Conservation (phyloP, 23 tunicate species). For the Ascidia mentula region DNA sequence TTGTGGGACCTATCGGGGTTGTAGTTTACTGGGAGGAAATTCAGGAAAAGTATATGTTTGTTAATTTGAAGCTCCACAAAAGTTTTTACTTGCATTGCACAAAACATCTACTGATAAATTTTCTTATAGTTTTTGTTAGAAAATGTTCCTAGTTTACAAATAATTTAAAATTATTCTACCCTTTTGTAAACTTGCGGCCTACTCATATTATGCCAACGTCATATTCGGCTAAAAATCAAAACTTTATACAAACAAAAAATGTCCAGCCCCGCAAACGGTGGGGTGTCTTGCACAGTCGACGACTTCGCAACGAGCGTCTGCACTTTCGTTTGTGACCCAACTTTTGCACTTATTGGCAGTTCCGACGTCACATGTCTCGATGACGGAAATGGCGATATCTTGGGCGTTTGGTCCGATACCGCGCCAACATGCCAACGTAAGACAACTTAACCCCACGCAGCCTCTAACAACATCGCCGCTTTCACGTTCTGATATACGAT, state of each 20-base stretch:
- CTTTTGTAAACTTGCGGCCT: no score
- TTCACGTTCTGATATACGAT: background rate
- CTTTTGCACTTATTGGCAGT: slow-evolving; percentile 19
- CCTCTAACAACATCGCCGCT: no score
- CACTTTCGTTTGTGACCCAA: slow-evolving; percentile 20
- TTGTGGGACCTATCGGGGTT: no score
- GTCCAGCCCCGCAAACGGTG: slow-evolving; percentile 27
- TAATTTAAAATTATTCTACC: no score
- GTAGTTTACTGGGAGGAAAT: no score
- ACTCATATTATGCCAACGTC: slow-evolving; percentile 23
- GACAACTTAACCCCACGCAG: background rate
- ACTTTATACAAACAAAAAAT: no score
- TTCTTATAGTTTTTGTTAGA: no score
- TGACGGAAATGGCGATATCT: slow-evolving; percentile 15
- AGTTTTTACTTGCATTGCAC: slow-evolving; percentile 29
- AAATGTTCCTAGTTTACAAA: no score
- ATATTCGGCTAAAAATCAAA: slow-evolving; percentile 21
- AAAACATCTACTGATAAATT: no score
- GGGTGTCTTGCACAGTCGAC: slow-evolving; percentile 29
- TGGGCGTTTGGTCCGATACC: slow-evolving; percentile 47
- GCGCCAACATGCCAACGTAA: slow-evolving; percentile 50
- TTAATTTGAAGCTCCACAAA: no score
- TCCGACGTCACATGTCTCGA: slow-evolving; percentile 25
- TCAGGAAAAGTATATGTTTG: no score
- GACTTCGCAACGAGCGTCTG: slow-evolving; percentile 31